A percentile compares a stretch with the other conserved stretches of the same genome.
Evolutionary conservation across 1,140 invertebrate genomes (phyloP).

Genomic region (Trissolcus basalis): DNA sequence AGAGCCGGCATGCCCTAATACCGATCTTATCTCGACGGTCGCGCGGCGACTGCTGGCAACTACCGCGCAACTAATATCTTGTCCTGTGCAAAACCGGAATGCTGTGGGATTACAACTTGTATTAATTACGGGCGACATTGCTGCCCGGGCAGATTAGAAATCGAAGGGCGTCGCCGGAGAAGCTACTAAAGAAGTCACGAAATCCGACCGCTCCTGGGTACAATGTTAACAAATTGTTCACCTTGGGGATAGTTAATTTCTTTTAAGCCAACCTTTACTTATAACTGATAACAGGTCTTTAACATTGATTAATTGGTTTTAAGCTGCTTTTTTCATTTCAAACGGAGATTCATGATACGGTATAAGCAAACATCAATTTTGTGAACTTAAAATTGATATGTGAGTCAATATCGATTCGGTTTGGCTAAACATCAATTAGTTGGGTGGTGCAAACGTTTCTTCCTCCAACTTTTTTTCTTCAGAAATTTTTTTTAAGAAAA

Average conservation of each 20-base stretch:
- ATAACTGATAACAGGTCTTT: too few species aligned
- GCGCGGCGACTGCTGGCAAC: constrained; percentile 64
- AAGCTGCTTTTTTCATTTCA: neutral
- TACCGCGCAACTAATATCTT: constrained; percentile 73
- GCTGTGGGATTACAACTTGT: constrained; percentile 74
- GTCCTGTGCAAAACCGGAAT: constrained; percentile 75
- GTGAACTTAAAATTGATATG: too few species aligned
- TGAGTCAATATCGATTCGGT: too few species aligned
- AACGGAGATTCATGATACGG: too few species aligned
- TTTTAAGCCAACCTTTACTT: too few species aligned
- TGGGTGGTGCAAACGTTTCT: too few species aligned
- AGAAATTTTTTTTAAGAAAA: too few species aligned
- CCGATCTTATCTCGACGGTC: constrained; percentile 70
- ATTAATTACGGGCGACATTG: constrained; percentile 76
- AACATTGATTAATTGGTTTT: too few species aligned
- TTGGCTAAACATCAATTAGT: too few species aligned
- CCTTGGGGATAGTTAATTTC: too few species aligned
- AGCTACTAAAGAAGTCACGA: constrained; percentile 58
- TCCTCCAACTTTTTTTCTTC: too few species aligned
- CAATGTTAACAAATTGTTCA: constrained; percentile 10
- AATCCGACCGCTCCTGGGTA: constrained; percentile 16
- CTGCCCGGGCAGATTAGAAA: constrained; percentile 73
- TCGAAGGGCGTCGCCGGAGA: constrained; percentile 65
- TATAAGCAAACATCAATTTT: too few species aligned
- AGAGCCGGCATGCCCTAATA: constrained; percentile 66